A percentile compares a stretch with the other conserved stretches of the same genome.
Conservation (phyloP, 2,797 vertebrate genomes). For the Denticeps clupeoides region DNA sequence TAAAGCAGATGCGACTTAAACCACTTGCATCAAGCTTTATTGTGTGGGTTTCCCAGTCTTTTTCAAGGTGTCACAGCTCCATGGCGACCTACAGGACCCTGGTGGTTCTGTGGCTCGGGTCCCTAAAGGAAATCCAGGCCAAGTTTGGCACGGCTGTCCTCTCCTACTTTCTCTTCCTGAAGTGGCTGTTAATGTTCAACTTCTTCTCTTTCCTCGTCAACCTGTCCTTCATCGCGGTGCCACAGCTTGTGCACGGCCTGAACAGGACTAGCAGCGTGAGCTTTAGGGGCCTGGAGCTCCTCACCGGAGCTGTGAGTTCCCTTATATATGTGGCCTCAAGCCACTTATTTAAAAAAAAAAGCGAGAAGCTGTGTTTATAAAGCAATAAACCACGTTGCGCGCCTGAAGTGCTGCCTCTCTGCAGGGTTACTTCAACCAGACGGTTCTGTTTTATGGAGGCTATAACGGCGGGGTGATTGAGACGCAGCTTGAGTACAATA, state of each 20-base stretch:
- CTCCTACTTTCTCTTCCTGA: constrained; percentile 85
- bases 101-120: constrained; percentile 65
- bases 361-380: too few species aligned
- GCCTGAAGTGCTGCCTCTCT: constrained; percentile 12
- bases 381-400: too few species aligned
- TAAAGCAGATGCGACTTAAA: background rate
- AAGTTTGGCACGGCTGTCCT: constrained; percentile 85
- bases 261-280: constrained; percentile 38
- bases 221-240: constrained; percentile 84
- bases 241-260: constrained; percentile 58
- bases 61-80: constrained; percentile 51
- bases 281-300: constrained; percentile 79
- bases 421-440: constrained; percentile 82
- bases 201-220: constrained; percentile 83
- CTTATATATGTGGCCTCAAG: too few species aligned
- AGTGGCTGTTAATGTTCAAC: constrained; percentile 87
- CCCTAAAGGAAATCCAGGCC: constrained; percentile 79
- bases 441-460: constrained; percentile 83
- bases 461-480: constrained; percentile 65
- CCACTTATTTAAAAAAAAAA: too few species aligned
- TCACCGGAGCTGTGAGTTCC: constrained; percentile 86
- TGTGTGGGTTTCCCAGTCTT: constrained; percentile 47
- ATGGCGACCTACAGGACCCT: constrained; percentile 45
- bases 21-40: background rate
- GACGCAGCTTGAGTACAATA: constrained; percentile 57